These are phyloP conservation scores for Varecia variegata DNA, from an alignment of 2,797 vertebrate species.

Conservation along the genomic window DNA sequence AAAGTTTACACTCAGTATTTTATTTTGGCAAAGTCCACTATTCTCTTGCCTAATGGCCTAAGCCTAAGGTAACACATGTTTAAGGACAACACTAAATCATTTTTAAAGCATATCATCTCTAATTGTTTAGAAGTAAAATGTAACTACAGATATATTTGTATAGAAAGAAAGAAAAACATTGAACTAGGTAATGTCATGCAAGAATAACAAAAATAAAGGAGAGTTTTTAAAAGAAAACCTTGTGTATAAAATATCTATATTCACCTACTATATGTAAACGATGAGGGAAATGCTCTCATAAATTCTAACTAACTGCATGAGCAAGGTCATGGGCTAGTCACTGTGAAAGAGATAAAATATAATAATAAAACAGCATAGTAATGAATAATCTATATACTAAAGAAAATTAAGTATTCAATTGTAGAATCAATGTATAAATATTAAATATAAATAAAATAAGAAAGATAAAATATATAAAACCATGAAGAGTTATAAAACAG, in stretches of 20 bases:
- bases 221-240: not conserved
- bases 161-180: not conserved
- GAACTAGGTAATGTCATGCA: not conserved
- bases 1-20: not conserved
- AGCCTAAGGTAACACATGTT: not conserved
- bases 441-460: not conserved
- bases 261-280: not conserved
- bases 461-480: not conserved
- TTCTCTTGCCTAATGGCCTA: not conserved
- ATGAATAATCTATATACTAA: not conserved
- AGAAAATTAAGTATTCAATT: not conserved
- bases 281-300: not conserved
- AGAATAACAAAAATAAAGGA: not conserved
- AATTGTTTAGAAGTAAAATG: not conserved
- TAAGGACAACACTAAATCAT: not conserved
- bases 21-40: not conserved
- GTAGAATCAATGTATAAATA: not conserved
- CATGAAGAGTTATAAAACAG: not conserved
- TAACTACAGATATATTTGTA: not conserved
- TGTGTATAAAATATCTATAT: not conserved
- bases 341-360: not conserved
- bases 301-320: not conserved
- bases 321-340: not conserved
- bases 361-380: not conserved
- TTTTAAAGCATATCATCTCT: not conserved